Conservation (phyloP, 2,113 vertebrate genomes). For the Gopherus evgoodei region DNA sequence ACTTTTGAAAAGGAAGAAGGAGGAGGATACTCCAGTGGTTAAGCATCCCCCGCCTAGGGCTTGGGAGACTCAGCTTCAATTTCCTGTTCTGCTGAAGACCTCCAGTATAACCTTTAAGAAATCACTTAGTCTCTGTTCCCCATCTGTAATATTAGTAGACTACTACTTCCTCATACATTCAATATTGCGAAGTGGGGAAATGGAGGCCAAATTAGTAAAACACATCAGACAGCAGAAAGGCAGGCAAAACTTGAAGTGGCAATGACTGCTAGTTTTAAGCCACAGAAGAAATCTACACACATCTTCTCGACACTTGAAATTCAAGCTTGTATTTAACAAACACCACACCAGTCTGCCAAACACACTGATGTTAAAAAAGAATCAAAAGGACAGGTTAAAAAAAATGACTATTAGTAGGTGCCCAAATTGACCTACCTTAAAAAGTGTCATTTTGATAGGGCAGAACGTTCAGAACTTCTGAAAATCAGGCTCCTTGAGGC, state of each 20-base stretch:
- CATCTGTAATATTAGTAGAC: not conserved
- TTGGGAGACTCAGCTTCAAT: not conserved
- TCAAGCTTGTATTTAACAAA: not conserved
- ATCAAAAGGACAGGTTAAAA: not conserved
- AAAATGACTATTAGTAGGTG: not conserved
- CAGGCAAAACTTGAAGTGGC: not conserved
- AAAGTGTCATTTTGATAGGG: not conserved
- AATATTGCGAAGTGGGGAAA: not conserved
- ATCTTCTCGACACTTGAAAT: not conserved
- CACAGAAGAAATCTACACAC: not conserved
- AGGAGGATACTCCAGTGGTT: rapidly evolving
- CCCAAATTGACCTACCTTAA: not conserved
- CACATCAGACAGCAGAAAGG: not conserved
- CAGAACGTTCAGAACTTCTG: not conserved
- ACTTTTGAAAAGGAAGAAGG: not conserved
- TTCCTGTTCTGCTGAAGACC: not conserved
- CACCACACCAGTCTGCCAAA: not conserved
- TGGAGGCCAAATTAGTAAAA: not conserved
- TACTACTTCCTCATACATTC: not conserved
- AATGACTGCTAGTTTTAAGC: not conserved
- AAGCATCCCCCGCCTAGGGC: not conserved
- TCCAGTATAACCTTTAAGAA: not conserved
- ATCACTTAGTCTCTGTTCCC: not conserved
- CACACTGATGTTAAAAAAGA: not conserved
- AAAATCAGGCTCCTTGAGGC: not conserved